phyloP scores from a whole-genome alignment of 1,140 invertebrate genomes.

The Zaprionus capensis region DNA sequence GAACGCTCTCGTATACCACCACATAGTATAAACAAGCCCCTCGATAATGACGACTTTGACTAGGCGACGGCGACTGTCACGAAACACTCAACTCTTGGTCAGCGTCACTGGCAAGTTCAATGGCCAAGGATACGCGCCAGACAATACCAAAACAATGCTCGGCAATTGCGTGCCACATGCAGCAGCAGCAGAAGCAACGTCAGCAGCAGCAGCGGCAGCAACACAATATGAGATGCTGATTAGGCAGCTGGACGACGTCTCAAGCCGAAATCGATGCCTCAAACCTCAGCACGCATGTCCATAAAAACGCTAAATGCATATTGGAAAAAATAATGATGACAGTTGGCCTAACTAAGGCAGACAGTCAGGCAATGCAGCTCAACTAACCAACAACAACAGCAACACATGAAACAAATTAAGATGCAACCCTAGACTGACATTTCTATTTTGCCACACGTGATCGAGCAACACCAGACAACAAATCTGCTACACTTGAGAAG shows the following conservation, averaged over 20 bases:
- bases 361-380: constrained; percentile 49
- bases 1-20: background rate
- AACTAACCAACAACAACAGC: constrained; percentile 31
- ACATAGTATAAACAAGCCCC: constrained; percentile 65
- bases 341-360: constrained; percentile 75
- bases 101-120: constrained; percentile 59
- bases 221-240: constrained; percentile 80
- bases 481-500: background rate
- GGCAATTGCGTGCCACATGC: constrained; percentile 77
- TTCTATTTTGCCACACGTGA: constrained; percentile 38
- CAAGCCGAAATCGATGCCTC: constrained; percentile 31
- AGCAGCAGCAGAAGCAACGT: constrained; percentile 35
- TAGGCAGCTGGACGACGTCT: constrained; percentile 58
- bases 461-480: constrained; percentile 46
- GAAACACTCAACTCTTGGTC: constrained; percentile 32
- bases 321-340: constrained; percentile 81
- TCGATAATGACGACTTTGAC: constrained; percentile 62
- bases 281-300: constrained; percentile 66
- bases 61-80: constrained; percentile 65
- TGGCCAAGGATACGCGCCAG: constrained; percentile 67
- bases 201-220: constrained; percentile 46
- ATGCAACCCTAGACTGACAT: constrained; percentile 39
- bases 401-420: constrained; percentile 74
- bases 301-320: constrained; percentile 81
- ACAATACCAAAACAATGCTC: constrained; percentile 56